Conservation (phyloP, 2,888 invertebrate species). For the Cheilosia vernalis region DNA sequence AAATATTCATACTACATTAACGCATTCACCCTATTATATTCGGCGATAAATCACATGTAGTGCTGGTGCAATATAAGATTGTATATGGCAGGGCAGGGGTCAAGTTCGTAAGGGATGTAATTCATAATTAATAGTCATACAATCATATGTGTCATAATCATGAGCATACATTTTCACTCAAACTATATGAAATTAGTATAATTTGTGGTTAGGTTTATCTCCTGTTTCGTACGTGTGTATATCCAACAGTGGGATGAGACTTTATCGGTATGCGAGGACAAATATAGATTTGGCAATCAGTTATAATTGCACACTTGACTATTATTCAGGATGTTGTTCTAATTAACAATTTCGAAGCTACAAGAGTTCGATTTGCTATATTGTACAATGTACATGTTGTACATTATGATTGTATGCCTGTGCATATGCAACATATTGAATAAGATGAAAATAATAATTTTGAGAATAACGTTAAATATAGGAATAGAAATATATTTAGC, state of each 20-base stretch:
- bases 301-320: conserved; percentile 73
- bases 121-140: conserved; percentile 77
- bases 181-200: conserved; percentile 76
- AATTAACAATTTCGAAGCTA: conserved; percentile 49
- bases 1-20: not conserved
- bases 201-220: conserved; percentile 74
- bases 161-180: conserved; percentile 76
- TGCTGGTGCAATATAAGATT: conserved; percentile 50
- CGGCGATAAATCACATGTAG: conserved; percentile 58
- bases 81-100: conserved; percentile 58
- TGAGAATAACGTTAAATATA: no score
- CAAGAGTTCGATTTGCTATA: not conserved
- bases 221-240: conserved; percentile 36
- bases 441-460: no score
- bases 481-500: no score
- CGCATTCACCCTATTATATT: conserved; percentile 37
- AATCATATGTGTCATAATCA: conserved; percentile 77
- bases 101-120: conserved; percentile 69
- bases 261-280: conserved; percentile 12
- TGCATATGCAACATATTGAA: not conserved
- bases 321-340: conserved; percentile 73
- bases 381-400: no score
- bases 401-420: not conserved
- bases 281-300: conserved; percentile 59
- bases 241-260: not conserved